Base-by-base conservation (phyloP, 2,113 vertebrate species). In the Callionymus lyra region DNA sequence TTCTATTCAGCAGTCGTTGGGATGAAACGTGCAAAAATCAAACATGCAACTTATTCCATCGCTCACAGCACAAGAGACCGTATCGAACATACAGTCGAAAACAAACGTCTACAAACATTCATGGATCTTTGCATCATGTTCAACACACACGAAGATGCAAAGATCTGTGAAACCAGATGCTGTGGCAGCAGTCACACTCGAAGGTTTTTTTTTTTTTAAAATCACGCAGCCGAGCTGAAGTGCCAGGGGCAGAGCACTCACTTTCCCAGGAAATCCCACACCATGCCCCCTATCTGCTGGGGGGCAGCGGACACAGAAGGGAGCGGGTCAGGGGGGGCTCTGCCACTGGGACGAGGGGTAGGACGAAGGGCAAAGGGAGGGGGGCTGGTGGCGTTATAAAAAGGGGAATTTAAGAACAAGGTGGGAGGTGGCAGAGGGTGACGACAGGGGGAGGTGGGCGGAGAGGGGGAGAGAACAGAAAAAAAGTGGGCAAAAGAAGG, bases 251-350 rank as follows among this genome's bases (percentile, higher is more conserved):
- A 88, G 59, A 77, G 68, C 74, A 82, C 80, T 86, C 62, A 65
- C 82, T 86, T 87, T 87, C 85, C 81, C 82, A 85, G 79, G 84
- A 86, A 81, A 72, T 66, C 76, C 74, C 69, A 68, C 73, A 86
- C 72, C 79, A 79, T 76, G 63, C 79, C 77, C 82, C 84, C 73
- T 73, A 83, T 78, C 73, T 86, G 85, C 77, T 85, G 85, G 50
- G 71, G 80, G 68, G 72, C 79, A 56, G 83, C 77, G 41, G 73
- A 75, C 63, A 83, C 79, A 65, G 85, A 70, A 72, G 83, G 70
- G 80, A 80, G 82, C 70, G 80, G 82, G 65, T 88, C 85, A 86
- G 79, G 80, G 69, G 72, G 75, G 27, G 62, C 69, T 87, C 82
- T 87, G 76, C 77, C 83, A 74, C 81, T 77, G 77, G 86, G 82